Evolutionary conservation across 2,888 invertebrate species (phyloP).

Genomic region (Patella ulyssiponensis): DNA sequence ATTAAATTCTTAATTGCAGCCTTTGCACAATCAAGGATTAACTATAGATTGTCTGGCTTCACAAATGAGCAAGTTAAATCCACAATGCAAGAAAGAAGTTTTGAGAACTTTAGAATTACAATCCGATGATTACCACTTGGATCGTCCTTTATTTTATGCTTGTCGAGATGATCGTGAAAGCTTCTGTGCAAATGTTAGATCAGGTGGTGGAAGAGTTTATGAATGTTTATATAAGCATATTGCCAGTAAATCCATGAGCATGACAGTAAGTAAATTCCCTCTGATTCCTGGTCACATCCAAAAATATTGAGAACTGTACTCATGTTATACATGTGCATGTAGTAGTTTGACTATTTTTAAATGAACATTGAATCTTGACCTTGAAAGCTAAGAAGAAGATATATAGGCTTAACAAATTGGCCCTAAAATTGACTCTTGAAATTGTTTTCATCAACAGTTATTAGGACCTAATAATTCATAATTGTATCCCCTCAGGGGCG

Average conservation of each 20-base stretch:
- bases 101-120: conserved; percentile 90
- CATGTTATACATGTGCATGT: too few species aligned
- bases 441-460: too few species aligned
- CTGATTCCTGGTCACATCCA: too few species aligned
- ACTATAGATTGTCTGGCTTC: conserved; percentile 88
- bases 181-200: conserved; percentile 81
- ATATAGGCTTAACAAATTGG: too few species aligned
- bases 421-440: too few species aligned
- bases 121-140: conserved; percentile 88
- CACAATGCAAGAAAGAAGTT: conserved; percentile 85
- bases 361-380: too few species aligned
- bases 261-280: conserved; percentile 64
- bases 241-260: conserved; percentile 78
- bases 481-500: too few species aligned
- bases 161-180: conserved; percentile 86
- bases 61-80: conserved; percentile 75
- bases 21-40: conserved; percentile 80
- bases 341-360: too few species aligned
- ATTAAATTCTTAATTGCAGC: neutral
- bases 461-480: too few species aligned
- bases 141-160: conserved; percentile 89
- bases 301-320: too few species aligned
- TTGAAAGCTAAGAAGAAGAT: too few species aligned
- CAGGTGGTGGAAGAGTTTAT: conserved; percentile 87
- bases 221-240: conserved; percentile 91